A percentile compares a stretch with the other conserved stretches of the same genome.
Conservation (phyloP, 1,140 invertebrate genomes). For the Zophobas atratus region DNA sequence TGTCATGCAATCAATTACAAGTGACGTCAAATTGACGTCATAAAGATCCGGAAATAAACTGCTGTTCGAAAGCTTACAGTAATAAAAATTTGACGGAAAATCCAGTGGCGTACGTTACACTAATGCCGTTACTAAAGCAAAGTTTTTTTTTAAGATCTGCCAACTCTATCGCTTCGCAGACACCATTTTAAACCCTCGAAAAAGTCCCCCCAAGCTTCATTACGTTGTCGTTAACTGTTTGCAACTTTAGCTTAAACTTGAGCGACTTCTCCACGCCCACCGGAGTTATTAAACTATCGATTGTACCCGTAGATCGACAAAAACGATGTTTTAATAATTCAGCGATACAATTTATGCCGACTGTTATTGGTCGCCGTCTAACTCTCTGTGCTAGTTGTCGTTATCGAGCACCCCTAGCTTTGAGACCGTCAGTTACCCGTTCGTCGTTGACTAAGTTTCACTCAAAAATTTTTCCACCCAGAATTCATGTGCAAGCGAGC, state of each 20-base stretch:
- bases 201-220: too few relatives aligned
- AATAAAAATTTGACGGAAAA: too few relatives aligned
- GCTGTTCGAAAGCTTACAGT: too few relatives aligned
- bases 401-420: constrained; percentile 29
- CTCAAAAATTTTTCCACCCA: not conserved
- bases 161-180: too few relatives aligned
- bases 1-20: too few relatives aligned
- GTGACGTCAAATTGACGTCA: too few relatives aligned
- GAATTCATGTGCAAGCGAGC: constrained; percentile 24
- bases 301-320: constrained; percentile 21
- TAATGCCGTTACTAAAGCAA: too few relatives aligned
- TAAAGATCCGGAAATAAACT: too few relatives aligned
- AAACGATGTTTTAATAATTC: constrained; percentile 41
- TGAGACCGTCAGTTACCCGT: constrained; percentile 3
- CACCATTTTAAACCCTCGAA: too few relatives aligned
- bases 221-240: too few relatives aligned
- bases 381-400: constrained; percentile 9
- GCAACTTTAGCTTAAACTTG: not conserved
- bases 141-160: too few relatives aligned
- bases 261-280: constrained; percentile 19
- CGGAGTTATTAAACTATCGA: constrained; percentile 29
- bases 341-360: constrained; percentile 28
- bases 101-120: too few relatives aligned
- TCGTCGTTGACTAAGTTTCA: constrained; percentile 19
- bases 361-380: constrained; percentile 36